Percentiles rank a stretch among this genome's conserved stretches.
Conservation (phyloP, 2,113 vertebrate genomes). For the Cinclus mexicanus region DNA sequence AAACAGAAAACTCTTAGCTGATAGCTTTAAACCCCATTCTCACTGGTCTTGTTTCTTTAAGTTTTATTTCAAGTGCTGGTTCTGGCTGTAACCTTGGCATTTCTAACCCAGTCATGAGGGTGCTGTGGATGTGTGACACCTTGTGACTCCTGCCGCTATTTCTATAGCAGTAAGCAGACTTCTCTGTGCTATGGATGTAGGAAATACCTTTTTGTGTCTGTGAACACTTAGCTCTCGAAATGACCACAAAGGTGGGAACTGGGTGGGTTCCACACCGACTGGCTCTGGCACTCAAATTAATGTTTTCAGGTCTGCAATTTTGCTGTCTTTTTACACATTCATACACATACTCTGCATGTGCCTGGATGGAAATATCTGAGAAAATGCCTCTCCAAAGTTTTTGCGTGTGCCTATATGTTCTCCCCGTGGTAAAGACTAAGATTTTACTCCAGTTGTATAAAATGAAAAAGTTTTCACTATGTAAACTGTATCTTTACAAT, state of each 20-base stretch:
- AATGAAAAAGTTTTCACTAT: neutral
- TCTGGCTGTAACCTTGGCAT: neutral
- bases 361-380: neutral
- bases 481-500: neutral
- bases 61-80: neutral
- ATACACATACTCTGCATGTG: rapidly evolving
- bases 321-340: neutral
- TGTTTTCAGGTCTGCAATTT: neutral
- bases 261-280: neutral
- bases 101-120: neutral
- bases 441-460: neutral
- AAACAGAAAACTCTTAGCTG: neutral
- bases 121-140: neutral
- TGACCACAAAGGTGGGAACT: neutral
- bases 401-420: rapidly evolving
- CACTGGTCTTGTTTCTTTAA: neutral
- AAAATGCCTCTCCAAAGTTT: neutral
- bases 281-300: neutral
- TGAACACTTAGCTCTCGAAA: neutral
- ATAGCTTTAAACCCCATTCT: neutral
- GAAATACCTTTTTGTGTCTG: neutral
- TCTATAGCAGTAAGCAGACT: neutral
- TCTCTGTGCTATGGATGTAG: neutral
- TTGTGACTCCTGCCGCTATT: neutral
- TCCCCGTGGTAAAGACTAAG: neutral